Percentiles rank a stretch among this genome's conserved stretches.
These are phyloP conservation scores for Limnephilus marmoratus DNA, from an alignment of 2,888 invertebrate genomes.

Conservation along the genomic window DNA sequence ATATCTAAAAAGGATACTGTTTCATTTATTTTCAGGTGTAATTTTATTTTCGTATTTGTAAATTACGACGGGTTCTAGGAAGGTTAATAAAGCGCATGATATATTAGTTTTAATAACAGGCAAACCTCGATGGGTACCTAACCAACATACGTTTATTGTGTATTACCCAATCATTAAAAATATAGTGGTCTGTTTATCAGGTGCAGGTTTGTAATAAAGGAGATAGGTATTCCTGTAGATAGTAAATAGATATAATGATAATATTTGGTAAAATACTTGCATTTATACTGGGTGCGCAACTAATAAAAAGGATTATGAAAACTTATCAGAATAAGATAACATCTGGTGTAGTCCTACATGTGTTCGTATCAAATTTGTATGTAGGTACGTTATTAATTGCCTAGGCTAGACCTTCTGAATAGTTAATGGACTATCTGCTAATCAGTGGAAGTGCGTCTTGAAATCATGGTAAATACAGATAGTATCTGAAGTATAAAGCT, in stretches of 20 bases:
- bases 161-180: neutral
- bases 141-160: neutral
- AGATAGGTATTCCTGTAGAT: neutral
- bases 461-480: neutral
- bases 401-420: neutral
- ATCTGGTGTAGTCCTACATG: neutral
- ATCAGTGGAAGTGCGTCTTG: neutral
- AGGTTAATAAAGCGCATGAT: neutral
- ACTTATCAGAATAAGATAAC: neutral
- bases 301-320: neutral
- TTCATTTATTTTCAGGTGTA: neutral
- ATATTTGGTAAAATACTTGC: neutral
- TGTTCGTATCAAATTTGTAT: neutral
- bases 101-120: neutral
- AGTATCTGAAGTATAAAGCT: neutral
- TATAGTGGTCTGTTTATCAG: neutral
- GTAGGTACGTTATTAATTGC: neutral
- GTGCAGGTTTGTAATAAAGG: neutral
- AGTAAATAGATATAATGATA: neutral
- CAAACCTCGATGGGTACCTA: neutral
- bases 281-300: neutral
- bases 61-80: neutral
- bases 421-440: neutral
- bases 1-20: neutral
- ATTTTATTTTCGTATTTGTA: too few relatives aligned